These are phyloP conservation scores for Colossoma macropomum DNA, from an alignment of 2,113 vertebrate species.

Conservation along the genomic window DNA sequence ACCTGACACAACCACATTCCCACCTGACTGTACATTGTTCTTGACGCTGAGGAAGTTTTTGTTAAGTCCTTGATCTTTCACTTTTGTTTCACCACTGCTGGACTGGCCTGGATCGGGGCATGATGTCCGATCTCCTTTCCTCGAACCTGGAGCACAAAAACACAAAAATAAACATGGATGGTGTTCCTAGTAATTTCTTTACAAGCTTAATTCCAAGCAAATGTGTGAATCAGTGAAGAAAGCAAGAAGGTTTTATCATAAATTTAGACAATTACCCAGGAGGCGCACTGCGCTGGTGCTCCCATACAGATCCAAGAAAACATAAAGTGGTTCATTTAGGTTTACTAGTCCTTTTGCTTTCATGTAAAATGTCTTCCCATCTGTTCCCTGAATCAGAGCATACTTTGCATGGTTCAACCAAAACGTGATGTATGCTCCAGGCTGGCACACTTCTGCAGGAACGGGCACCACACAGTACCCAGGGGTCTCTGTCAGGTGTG, in stretches of 20 bases:
- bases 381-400: conserved; percentile 20
- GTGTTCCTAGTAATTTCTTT: neutral
- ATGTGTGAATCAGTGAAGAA: neutral
- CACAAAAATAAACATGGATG: neutral
- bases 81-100: neutral
- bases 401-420: conserved; percentile 41
- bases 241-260: too few species aligned
- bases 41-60: conserved; percentile 4
- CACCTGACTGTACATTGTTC: conserved; percentile 11
- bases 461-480: conserved; percentile 38
- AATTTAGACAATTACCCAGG: conserved; percentile 27
- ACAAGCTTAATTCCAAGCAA: neutral
- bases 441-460: conserved; percentile 33
- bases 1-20: neutral
- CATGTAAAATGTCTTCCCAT: conserved; percentile 36
- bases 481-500: neutral
- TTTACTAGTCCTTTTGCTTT: conserved; percentile 27
- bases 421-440: conserved; percentile 30
- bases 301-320: conserved; percentile 50
- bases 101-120: conserved; percentile 4
- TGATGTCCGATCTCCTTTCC: conserved; percentile 35
- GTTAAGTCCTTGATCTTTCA: neutral
- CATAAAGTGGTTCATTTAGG: conserved; percentile 33
- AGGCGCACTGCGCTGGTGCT: conserved; percentile 45
- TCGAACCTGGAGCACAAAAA: conserved; percentile 36